phyloP scores from a whole-genome alignment of 2,888 invertebrate genomes.

The Drosophila nigricruria region DNA sequence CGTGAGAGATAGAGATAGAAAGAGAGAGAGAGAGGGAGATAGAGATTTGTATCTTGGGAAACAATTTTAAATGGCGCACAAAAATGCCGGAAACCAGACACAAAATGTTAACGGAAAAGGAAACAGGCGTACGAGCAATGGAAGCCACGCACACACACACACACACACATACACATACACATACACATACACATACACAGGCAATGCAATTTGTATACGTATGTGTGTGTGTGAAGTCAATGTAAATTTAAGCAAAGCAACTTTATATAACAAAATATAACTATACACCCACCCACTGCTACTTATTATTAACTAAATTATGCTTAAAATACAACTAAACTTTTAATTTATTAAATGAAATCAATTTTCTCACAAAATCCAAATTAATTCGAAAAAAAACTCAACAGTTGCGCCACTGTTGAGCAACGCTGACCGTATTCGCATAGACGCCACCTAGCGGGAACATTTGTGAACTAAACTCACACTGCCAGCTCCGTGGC shows the following conservation, averaged over 20 bases:
- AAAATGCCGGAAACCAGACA: slow-evolving; percentile 81
- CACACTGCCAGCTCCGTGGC: slow-evolving; percentile 40
- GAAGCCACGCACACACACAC: slow-evolving; percentile 9
- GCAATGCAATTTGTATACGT: slow-evolving; percentile 23
- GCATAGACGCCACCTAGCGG: slow-evolving; percentile 49
- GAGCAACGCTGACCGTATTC: not conserved
- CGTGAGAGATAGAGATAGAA: not conserved
- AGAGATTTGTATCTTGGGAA: slow-evolving; percentile 75
- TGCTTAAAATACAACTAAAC: not conserved
- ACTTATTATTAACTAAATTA: too few relatives aligned
- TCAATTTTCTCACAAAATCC: not conserved
- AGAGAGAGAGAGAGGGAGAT: not conserved
- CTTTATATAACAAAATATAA: not conserved
- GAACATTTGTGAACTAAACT: slow-evolving; percentile 4
- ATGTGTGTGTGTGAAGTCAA: slow-evolving; percentile 7
- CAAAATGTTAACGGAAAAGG: slow-evolving; percentile 79
- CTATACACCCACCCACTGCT: rapidly evolving
- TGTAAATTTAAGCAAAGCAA: not conserved
- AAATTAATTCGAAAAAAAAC: not conserved
- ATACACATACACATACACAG: too few relatives aligned
- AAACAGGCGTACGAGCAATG: slow-evolving; percentile 63
- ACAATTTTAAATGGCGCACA: slow-evolving; percentile 79
- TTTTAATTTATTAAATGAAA: not conserved
- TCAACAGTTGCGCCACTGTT: slow-evolving; percentile 45
- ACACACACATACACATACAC: slow-evolving; percentile 6